phyloP scores from a whole-genome alignment of 2,888 invertebrate species.

The Chironomus riparius region DNA sequence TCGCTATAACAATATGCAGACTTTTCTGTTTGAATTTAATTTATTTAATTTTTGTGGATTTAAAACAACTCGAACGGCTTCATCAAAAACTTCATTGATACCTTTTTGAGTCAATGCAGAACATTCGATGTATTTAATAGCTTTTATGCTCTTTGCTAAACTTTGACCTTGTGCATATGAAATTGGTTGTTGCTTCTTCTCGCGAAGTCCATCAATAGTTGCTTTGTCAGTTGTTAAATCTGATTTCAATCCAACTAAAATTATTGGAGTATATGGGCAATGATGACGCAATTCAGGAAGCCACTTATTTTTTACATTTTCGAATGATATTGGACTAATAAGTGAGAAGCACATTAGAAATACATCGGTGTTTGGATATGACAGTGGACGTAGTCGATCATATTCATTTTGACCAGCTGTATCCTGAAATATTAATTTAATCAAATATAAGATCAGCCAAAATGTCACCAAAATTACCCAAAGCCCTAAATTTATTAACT shows the following conservation, averaged over 20 bases:
- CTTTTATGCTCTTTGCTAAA: background rate
- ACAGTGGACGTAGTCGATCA: background rate
- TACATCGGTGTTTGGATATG: background rate
- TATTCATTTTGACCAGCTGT: background rate
- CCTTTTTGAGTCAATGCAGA: background rate
- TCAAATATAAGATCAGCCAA: too few relatives aligned
- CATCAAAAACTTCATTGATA: background rate
- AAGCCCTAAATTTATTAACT: constrained; percentile 52
- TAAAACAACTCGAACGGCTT: background rate
- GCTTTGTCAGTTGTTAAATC: constrained; percentile 95
- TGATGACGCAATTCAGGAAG: constrained; percentile 58
- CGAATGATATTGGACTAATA: constrained; percentile 52
- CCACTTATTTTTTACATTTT: constrained; percentile 56
- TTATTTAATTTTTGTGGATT: too few relatives aligned
- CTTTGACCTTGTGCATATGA: background rate
- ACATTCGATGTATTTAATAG: background rate
- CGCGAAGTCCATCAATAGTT: constrained; percentile 50
- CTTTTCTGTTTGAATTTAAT: too few relatives aligned
- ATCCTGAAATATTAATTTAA: constrained; percentile 49
- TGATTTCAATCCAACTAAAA: constrained; percentile 51
- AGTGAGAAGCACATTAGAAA: constrained; percentile 3
- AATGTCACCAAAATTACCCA: constrained; percentile 41
- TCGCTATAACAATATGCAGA: too few relatives aligned
- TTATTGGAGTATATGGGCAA: constrained; percentile 53
- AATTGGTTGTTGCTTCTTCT: background rate